Conservation (phyloP, 2,888 invertebrate genomes). For the Coenonympha arcania region DNA sequence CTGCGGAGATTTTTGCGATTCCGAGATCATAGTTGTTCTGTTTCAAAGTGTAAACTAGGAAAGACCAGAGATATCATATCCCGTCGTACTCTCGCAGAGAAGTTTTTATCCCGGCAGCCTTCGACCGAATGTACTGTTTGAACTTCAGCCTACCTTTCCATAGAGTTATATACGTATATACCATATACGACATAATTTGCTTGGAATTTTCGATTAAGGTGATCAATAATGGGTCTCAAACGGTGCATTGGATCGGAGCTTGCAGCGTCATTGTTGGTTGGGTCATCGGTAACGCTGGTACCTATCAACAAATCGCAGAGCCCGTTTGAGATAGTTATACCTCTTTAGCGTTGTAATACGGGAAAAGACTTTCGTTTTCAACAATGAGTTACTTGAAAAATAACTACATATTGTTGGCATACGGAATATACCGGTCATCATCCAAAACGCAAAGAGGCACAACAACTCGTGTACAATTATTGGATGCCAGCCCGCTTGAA, state of each 20-base stretch:
- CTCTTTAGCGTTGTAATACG: too few species aligned
- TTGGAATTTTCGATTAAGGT: background rate
- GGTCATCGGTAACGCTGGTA: too few species aligned
- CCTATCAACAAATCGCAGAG: too few species aligned
- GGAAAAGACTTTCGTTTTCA: too few species aligned
- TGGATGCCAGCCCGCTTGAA: background rate
- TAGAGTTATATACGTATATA: background rate
- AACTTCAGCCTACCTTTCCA: background rate
- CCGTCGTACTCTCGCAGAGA: too few species aligned
- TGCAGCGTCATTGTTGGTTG: background rate
- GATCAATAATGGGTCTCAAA: background rate
- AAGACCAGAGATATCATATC: constrained; percentile 12
- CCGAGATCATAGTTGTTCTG: background rate
- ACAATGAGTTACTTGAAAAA: too few species aligned
- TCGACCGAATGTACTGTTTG: too few species aligned
- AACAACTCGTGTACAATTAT: background rate
- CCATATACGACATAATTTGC: background rate
- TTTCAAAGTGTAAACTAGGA: too few species aligned
- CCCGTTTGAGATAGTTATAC: too few species aligned
- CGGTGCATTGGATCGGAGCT: too few species aligned
- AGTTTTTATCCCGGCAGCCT: too few species aligned
- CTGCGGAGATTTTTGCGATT: too few species aligned
- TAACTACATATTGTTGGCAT: background rate
- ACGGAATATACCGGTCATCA: background rate
- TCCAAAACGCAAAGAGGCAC: background rate